These are phyloP conservation scores for Antigone vipio DNA, from an alignment of 2,113 vertebrate genomes.

Conservation along the genomic window DNA sequence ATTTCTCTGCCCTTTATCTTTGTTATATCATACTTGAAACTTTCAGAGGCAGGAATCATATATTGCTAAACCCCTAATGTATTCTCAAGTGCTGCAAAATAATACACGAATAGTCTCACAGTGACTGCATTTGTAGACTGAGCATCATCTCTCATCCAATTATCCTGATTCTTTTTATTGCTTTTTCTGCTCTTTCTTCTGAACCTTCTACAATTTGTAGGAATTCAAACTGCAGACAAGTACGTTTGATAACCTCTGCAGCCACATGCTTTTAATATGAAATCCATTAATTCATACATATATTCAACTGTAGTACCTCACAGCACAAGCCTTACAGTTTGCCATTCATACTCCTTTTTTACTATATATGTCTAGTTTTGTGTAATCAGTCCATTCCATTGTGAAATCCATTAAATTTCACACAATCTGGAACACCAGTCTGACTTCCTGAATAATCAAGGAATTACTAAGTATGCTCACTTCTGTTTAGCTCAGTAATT, in stretches of 20 bases:
- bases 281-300: not conserved
- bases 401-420: not conserved
- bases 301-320: not conserved
- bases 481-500: not conserved
- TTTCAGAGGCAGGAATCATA: not conserved
- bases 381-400: not conserved
- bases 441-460: not conserved
- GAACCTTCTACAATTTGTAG: not conserved
- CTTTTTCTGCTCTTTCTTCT: slow-evolving; percentile 1
- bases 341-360: not conserved
- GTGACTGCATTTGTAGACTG: not conserved
- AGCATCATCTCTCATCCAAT: not conserved
- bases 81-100: not conserved
- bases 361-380: not conserved
- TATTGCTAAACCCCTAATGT: not conserved
- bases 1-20: not conserved
- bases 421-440: not conserved
- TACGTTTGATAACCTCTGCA: not conserved
- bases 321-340: not conserved
- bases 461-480: not conserved
- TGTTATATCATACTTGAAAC: not conserved
- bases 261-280: not conserved
- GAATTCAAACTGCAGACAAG: not conserved
- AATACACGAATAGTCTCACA: not conserved
- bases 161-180: not conserved